Percentiles rank a stretch among this genome's conserved stretches.
Evolutionary conservation across 1,140 invertebrate species (phyloP).

Genomic region (Augochlora pura): DNA sequence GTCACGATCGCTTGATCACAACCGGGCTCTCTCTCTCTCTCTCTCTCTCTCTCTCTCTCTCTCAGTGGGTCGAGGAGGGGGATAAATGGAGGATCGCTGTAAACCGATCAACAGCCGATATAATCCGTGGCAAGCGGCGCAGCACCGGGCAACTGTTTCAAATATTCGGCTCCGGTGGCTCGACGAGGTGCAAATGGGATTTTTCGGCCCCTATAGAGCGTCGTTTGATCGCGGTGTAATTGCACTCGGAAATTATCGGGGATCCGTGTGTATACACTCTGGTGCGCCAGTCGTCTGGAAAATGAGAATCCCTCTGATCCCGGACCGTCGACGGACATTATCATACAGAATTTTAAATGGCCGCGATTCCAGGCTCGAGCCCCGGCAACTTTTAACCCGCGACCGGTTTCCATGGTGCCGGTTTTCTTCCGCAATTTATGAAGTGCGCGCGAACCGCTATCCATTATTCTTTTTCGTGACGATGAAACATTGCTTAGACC

Average conservation of each 20-base stretch:
- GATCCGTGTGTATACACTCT: neutral
- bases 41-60: no score
- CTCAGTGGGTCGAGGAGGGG: neutral
- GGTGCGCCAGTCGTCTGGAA: conserved; percentile 40
- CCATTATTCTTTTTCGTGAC: no score
- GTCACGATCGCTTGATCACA: conserved; percentile 23
- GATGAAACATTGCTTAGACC: no score
- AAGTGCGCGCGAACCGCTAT: no score
- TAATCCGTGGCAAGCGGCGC: conserved; percentile 24
- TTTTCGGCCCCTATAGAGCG: conserved; percentile 7
- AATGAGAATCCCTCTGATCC: conserved; percentile 26
- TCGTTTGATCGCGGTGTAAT: conserved; percentile 56
- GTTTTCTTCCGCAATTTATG: no score
- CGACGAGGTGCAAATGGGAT: conserved; percentile 30
- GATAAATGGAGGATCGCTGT: conserved; percentile 45
- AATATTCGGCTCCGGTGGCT: conserved; percentile 36
- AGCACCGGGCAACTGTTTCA: conserved; percentile 5
- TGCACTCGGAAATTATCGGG: conserved; percentile 50
- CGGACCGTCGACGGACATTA: conserved; percentile 2
- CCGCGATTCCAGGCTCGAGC: neutral
- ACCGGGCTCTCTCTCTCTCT: no score
- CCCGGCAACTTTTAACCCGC: no score
- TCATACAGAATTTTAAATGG: conserved; percentile 41
- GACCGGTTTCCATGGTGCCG: no score
- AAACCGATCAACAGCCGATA: conserved; percentile 49